These are phyloP conservation scores for Numida meleagris DNA, from an alignment of 2,113 vertebrate species.

Conservation along the genomic window DNA sequence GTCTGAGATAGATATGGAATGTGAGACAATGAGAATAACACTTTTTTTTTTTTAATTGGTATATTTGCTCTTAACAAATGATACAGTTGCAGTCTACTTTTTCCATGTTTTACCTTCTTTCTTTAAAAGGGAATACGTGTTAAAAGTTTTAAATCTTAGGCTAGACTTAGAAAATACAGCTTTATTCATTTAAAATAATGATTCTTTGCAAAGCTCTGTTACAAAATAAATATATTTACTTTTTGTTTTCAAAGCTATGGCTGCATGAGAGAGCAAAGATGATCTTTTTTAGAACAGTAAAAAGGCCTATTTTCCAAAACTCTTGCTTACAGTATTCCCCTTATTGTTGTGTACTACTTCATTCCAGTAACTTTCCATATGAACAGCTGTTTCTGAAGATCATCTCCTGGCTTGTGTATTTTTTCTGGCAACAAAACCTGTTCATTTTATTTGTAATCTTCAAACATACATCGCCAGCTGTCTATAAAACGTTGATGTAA, in stretches of 20 bases:
- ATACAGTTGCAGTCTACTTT: not conserved
- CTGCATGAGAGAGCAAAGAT: not conserved
- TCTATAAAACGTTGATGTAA: slow-evolving; percentile 4
- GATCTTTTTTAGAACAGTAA: not conserved
- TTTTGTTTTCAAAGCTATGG: not conserved
- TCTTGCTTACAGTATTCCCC: not conserved
- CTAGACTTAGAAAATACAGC: not conserved
- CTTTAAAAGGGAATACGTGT: not conserved
- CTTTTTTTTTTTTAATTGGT: not conserved
- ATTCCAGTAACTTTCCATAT: not conserved
- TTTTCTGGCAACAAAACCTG: not conserved
- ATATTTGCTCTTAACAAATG: not conserved
- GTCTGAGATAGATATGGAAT: not conserved
- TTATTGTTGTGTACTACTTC: not conserved
- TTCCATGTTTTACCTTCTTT: not conserved
- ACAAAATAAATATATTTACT: not conserved
- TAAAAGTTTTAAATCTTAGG: not conserved
- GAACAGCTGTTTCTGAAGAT: not conserved
- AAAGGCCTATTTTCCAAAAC: not conserved
- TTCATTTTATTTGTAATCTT: not conserved
- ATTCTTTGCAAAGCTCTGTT: not conserved
- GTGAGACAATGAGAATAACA: not conserved
- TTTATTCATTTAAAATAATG: not conserved
- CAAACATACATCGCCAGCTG: not conserved
- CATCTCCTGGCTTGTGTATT: not conserved